Conservation (phyloP, 2,797 vertebrate species). For the Momotus momota region DNA sequence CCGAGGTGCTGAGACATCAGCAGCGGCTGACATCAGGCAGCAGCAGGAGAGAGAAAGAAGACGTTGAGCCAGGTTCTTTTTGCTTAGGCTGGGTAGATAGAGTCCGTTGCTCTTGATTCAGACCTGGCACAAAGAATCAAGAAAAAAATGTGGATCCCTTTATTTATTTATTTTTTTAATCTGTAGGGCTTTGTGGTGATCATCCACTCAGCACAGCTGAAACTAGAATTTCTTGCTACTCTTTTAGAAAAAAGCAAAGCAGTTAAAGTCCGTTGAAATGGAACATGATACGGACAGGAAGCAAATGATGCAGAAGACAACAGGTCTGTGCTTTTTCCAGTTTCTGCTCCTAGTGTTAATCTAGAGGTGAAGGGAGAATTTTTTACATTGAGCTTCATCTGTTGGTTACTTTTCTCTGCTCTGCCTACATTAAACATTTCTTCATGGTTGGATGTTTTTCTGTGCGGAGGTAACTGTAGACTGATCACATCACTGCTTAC, state of each 20-base stretch:
- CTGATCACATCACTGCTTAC: not conserved
- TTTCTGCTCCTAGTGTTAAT: not conserved
- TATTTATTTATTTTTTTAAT: not conserved
- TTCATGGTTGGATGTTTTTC: not conserved
- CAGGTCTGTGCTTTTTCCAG: not conserved
- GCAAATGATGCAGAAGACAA: not conserved
- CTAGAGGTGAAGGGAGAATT: not conserved
- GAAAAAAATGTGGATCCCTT: not conserved
- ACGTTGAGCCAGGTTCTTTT: not conserved
- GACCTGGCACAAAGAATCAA: not conserved
- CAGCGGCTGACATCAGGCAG: conserved; percentile 7
- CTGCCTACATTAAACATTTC: not conserved
- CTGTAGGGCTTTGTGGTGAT: not conserved
- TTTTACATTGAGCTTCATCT: not conserved
- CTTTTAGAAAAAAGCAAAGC: not conserved
- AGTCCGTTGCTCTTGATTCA: not conserved
- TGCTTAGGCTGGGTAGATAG: not conserved
- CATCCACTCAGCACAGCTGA: not conserved
- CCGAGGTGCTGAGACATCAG: conserved; percentile 42
- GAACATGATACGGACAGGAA: not conserved
- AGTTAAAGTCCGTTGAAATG: not conserved
- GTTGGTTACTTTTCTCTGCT: not conserved
- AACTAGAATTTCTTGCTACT: not conserved
- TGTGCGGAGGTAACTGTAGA: not conserved
- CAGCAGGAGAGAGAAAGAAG: conserved; percentile 1